Conservation (phyloP, 2,888 invertebrate genomes). For the Atherix ibis region DNA sequence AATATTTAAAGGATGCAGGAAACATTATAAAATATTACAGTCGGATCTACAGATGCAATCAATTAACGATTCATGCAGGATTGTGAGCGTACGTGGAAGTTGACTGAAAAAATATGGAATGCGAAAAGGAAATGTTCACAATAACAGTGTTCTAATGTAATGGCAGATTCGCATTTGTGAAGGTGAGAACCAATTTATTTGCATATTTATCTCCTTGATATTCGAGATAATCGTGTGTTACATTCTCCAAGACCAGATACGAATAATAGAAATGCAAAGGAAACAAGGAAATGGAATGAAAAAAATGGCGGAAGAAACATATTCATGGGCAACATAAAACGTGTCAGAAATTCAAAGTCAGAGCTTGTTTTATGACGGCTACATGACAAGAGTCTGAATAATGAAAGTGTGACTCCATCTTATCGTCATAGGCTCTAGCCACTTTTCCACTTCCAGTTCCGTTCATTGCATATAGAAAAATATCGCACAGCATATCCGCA, state of each 20-base stretch:
- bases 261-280: slow-evolving; percentile 1
- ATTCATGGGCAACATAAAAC: slow-evolving; percentile 11
- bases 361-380: slow-evolving; percentile 11
- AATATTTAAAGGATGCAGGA: no score
- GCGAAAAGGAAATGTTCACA: no score
- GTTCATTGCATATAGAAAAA: not conserved
- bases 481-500: no score
- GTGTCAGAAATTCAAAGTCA: slow-evolving; percentile 12
- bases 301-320: slow-evolving; percentile 8
- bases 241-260: not conserved
- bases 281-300: slow-evolving; percentile 4
- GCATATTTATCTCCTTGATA: not conserved
- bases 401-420: not conserved
- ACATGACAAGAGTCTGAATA: slow-evolving; percentile 10
- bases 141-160: no score
- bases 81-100: no score
- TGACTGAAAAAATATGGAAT: no score
- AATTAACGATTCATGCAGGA: no score
- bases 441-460: not conserved
- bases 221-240: slow-evolving; percentile 6
- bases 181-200: slow-evolving; percentile 4
- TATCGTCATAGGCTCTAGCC: not conserved
- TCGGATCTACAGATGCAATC: no score
- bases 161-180: no score
- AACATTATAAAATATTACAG: no score